These are phyloP conservation scores for Canis aureus DNA, from an alignment of 2,113 vertebrate species.

Conservation along the genomic window DNA sequence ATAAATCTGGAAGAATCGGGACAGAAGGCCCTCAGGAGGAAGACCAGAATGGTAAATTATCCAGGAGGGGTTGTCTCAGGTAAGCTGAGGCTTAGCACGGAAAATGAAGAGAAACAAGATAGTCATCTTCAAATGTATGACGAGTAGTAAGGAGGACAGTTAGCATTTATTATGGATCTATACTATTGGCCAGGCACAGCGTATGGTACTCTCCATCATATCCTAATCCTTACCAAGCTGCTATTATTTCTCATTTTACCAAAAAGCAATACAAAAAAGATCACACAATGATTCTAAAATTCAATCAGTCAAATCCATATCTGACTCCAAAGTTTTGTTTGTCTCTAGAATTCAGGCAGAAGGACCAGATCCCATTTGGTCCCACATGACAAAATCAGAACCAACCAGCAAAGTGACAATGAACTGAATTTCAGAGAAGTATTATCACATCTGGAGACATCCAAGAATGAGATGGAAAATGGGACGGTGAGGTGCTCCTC, in stretches of 20 bases:
- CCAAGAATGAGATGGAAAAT: neutral
- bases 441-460: neutral
- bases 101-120: neutral
- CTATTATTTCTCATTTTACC: neutral
- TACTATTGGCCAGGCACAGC: neutral
- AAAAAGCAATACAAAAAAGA: conserved; percentile 24
- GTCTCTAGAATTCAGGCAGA: neutral
- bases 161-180: neutral
- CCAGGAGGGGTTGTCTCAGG: neutral
- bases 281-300: neutral
- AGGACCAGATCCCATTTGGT: neutral
- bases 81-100: neutral
- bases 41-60: neutral
- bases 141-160: neutral
- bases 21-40: neutral
- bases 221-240: neutral
- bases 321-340: neutral
- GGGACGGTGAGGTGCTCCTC: rapidly evolving
- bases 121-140: neutral
- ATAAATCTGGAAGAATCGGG: neutral
- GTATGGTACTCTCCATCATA: neutral
- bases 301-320: neutral
- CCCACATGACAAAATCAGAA: neutral
- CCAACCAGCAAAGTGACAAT: neutral
- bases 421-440: neutral